Evolutionary conservation across 2,797 vertebrate genomes (phyloP), one percentile per base, ranked within the genome.

Genomic region (Acipenser transmontanus): DNA sequence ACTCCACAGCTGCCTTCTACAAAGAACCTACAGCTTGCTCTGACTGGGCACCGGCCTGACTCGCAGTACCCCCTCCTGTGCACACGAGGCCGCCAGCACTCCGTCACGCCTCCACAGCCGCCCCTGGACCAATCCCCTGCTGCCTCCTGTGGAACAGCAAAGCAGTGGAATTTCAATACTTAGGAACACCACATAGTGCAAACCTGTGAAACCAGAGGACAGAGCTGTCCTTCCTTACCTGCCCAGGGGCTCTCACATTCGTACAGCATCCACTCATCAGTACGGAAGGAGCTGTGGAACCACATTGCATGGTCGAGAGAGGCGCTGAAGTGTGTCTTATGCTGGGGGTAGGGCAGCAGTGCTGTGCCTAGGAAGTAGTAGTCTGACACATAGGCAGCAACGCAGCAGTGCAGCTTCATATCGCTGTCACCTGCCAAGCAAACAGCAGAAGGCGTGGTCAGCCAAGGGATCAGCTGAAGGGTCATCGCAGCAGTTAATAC

Each of bases 241-340:
- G 95, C 90, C 96, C 95, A 99, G 5, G 96, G 92, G 74, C 96
- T 98, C 78, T 97, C 94, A 0, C 93, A 97, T 76, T 99, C 94
- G 0, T 97, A 98, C 6, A 99, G 75, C 95, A 98, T 98, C 96
- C 96, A 99, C 74, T 98, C 90, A 49, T 98, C 96, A 0, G 93
- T 89, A 69, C 94, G 87, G 87, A 99, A 99, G 0, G 92, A 91
- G 0, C 78, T 84, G 0, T 98, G 96, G 82, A 99, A 99, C 95
- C 96, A 99, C 94, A 99, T 94, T 76, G 95, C 92, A 48, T 99
- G 97, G 78, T 99, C 95, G 1, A 99, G 82, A 0, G 97, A 98
- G 71, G 79, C 95, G 2, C 84, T 70, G 71, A 96, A 93, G n/a
- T 64, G 75, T 2, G 1, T 57, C 8, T 73, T 77, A 74, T 88